phyloP scores from a whole-genome alignment of 2,797 vertebrate genomes.

The Pantherophis alleghaniensis region DNA sequence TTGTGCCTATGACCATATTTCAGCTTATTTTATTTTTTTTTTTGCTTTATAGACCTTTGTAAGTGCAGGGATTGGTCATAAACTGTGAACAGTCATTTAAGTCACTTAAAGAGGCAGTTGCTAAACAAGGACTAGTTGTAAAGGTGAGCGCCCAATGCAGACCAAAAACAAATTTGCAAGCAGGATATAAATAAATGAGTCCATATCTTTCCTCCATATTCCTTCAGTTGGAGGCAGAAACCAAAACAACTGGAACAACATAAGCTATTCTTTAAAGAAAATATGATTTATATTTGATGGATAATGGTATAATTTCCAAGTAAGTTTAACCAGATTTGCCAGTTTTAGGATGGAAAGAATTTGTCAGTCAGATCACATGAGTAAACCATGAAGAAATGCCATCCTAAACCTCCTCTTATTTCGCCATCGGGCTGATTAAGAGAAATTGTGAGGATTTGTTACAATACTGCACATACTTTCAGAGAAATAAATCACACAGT shows the following conservation, averaged over 20 bases:
- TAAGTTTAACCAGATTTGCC: not conserved
- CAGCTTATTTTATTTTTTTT: not conserved
- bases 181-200: not conserved
- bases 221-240: not conserved
- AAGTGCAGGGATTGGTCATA: not conserved
- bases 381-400: not conserved
- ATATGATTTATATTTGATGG: not conserved
- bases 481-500: not conserved
- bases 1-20: not conserved
- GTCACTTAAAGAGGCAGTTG: not conserved
- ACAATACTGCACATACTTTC: not conserved
- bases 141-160: not conserved
- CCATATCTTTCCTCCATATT: not conserved
- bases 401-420: not conserved
- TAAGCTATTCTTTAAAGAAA: not conserved
- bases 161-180: constrained; percentile 6
- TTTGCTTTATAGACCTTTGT: not conserved
- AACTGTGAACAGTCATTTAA: not conserved
- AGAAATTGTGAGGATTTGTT: not conserved
- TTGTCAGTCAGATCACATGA: not conserved
- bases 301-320: not conserved
- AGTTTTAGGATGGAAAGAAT: not conserved
- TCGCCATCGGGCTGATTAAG: not conserved
- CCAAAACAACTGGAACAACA: not conserved
- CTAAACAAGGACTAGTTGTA: not conserved